Base-by-base conservation (phyloP, 1,140 invertebrate species). In the Lordiphosa mommai region DNA sequence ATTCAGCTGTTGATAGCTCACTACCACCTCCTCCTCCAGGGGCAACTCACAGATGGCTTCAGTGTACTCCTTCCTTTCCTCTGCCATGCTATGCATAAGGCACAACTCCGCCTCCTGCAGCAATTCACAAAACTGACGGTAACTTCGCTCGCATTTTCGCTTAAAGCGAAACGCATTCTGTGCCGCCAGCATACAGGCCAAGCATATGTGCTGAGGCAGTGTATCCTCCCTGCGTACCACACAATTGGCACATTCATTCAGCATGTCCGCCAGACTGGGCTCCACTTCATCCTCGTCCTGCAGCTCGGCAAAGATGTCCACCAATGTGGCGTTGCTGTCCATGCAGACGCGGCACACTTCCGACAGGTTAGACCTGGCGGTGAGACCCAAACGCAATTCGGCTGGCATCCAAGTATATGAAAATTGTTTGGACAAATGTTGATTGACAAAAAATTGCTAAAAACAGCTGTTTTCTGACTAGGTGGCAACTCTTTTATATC, bases 101-200 rank as follows among this genome's bases (percentile, higher is more conserved):
- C 17, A 20, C 16, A 5, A 4, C 17, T 40, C 37, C 16, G 20
- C 20, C 14, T n/a, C n/a, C n/a, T 20, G 20, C 10, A 71, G 9
- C 4, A 68, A 34, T 1, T 37, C 10, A 16, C 23, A 20, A 38
- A 73, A 52, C 32, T 52, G 61, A 0, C 33, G 33, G 9, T 52
- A 40, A 17, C 56, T 72, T 23, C 47, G 14, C 17, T 72, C 70
- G 20, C 61, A 67, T 41, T 38, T 51, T 10, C 17, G 16, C 23
- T 55, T 67, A 3, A 72, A 72, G 5, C 29, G 40, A 27, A 53
- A 65, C 1, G 67, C 67, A 37, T 44, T 64, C 33, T 58, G 52
- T 0, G 60, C 41, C 2, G 59, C 67, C 37, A 59, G 33, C 7
- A 51, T 33, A 30, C 68, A 71, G 8, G 48, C 8, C 9, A 38